Evolutionary conservation across 1,140 invertebrate species (phyloP), one percentile per base, ranked within the genome.

Genomic region (Protaetia brevitarsis): DNA sequence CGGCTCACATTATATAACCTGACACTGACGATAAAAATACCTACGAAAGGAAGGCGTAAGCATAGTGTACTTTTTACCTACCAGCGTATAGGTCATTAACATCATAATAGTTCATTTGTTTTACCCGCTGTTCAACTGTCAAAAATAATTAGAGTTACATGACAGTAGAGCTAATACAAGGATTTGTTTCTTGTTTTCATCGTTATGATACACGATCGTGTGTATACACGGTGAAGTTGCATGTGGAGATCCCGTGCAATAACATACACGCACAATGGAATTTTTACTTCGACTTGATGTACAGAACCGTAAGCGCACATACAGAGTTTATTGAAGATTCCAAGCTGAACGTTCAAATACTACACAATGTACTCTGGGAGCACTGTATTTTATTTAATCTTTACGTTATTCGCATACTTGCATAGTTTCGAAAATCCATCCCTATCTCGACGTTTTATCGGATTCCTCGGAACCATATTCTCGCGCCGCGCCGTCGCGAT

Each of bases 121-220:
- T 45, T 45, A 45, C 41, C 41, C 41, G 41, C 41, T 21, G 41
- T 45, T 16, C 41, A 45, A 45, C 41, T 45, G 41, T 45, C 41
- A 45, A 45, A 45, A 45, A 45, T 45, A 45, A 45, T 45, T 45
- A 45, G 41, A 21, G n/a, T 45, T 45, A 45, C 41, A 45, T 45
- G 41, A 45, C 41, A 45, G 41, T 45, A 45, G 41, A 45, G 41
- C 41, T 45, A 45, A 45, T 45, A 21, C 41, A 45, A 45, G 41
- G 41, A 45, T 45, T 45, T 45, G 41, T 45, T 45, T 19, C 41
- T 45, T 45, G 41, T 45, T 45, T 45, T 45, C 41, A 45, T 45
- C 23, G n/a, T 45, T 45, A 45, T 45, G 41, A 45, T 45, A 45
- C 41, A 45, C 13, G 41, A 21, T n/a, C n/a, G n/a, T n/a, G n/a